Conservation (phyloP, 1,140 invertebrate genomes). For the Drosophila busckii region DNA sequence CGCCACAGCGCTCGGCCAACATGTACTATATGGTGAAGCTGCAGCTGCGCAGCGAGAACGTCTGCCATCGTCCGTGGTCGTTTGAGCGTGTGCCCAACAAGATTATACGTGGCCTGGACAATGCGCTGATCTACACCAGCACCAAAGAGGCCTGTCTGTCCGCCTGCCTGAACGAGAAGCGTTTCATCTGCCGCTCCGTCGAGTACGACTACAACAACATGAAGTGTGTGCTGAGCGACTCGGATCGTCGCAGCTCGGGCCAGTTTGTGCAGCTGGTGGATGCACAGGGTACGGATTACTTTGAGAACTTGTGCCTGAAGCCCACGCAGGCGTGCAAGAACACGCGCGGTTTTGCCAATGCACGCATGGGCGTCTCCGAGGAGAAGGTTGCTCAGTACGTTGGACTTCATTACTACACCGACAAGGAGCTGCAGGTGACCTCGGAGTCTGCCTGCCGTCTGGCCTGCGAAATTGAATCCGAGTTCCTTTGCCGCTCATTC, state of each 20-base stretch:
- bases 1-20: conserved; percentile 90
- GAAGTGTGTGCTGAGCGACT: conserved; percentile 93
- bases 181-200: conserved; percentile 93
- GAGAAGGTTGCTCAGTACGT: conserved; percentile 95
- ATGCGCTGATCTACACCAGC: conserved; percentile 94
- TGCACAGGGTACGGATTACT: conserved; percentile 94
- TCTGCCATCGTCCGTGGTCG: conserved; percentile 93
- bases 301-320: conserved; percentile 96
- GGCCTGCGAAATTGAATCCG: conserved; percentile 94
- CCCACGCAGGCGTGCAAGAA: conserved; percentile 91
- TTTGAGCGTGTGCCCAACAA: conserved; percentile 96
- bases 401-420: conserved; percentile 93
- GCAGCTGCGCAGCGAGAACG: conserved; percentile 93
- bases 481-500: conserved; percentile 95
- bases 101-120: conserved; percentile 92
- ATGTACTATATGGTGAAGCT: conserved; percentile 98
- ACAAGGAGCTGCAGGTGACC: conserved; percentile 93
- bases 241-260: conserved; percentile 90
- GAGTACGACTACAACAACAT: conserved; percentile 96
- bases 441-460: conserved; percentile 90
- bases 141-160: conserved; percentile 96
- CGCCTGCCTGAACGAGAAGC: conserved; percentile 94
- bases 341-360: conserved; percentile 86
- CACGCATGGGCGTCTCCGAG: conserved; percentile 91
- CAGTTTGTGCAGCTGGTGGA: conserved; percentile 92